Percentiles rank a stretch among this genome's conserved stretches.
Conservation (phyloP, 1,140 invertebrate species). For the Drosophila sulfurigaster region DNA sequence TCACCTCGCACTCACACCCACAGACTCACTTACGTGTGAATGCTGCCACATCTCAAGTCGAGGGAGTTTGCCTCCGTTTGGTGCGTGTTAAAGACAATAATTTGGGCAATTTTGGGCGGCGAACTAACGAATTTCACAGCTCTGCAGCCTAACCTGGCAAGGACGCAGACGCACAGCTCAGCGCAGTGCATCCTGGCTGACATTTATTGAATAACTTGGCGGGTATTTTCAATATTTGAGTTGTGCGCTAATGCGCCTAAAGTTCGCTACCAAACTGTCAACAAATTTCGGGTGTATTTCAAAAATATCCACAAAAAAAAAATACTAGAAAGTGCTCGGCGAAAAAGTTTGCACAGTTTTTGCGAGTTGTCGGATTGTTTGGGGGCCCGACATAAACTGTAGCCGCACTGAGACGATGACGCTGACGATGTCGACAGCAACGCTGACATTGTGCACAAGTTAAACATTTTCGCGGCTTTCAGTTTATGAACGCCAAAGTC, state of each 20-base stretch:
- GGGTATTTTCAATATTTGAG: slow-evolving; percentile 76
- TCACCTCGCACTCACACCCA: not conserved
- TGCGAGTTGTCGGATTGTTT: slow-evolving; percentile 59
- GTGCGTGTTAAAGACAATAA: slow-evolving; percentile 69
- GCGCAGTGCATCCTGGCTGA: slow-evolving; percentile 38
- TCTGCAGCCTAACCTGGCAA: slow-evolving; percentile 62
- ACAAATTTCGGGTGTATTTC: slow-evolving; percentile 63
- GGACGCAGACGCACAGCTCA: slow-evolving; percentile 16
- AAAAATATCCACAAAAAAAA: not conserved
- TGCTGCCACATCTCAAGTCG: slow-evolving; percentile 24
- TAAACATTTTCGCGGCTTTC: slow-evolving; percentile 71
- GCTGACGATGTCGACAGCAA: slow-evolving; percentile 59
- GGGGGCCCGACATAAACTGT: slow-evolving; percentile 43
- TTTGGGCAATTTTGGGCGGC: slow-evolving; percentile 65
- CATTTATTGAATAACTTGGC: slow-evolving; percentile 81
- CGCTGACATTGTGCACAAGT: slow-evolving; percentile 73
- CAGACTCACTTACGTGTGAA: slow-evolving; percentile 8
- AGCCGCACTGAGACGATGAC: slow-evolving; percentile 23
- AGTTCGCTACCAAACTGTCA: slow-evolving; percentile 72
- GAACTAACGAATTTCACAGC: slow-evolving; percentile 30
- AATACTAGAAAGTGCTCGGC: slow-evolving; percentile 29
- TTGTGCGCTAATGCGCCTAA: slow-evolving; percentile 66
- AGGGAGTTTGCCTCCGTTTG: not conserved
- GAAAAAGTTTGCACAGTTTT: slow-evolving; percentile 68
- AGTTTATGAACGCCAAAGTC: slow-evolving; percentile 64